A percentile compares a stretch with the other conserved stretches of the same genome.
Conservation (phyloP, 2,888 invertebrate genomes). For the Pachliopta kotzebuea region DNA sequence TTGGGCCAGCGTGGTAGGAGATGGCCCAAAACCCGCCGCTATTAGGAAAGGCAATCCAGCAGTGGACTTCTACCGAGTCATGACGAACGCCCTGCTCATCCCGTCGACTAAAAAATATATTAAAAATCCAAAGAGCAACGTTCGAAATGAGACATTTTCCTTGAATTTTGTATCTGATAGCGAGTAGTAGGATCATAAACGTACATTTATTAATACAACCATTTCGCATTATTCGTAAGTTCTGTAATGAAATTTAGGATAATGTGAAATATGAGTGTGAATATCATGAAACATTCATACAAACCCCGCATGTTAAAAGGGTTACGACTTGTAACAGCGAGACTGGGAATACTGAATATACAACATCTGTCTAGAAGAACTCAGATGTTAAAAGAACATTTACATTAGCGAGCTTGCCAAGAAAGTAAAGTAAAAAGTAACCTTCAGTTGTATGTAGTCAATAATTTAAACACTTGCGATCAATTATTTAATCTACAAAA, state of each 20-base stretch:
- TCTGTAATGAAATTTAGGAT: background rate
- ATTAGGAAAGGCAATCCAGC: too few species aligned
- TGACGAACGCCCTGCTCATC: too few species aligned
- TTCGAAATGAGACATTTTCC: too few species aligned
- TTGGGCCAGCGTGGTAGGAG: too few species aligned
- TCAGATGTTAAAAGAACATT: background rate
- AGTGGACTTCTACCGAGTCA: too few species aligned
- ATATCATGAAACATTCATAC: conserved; percentile 10
- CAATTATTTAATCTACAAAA: too few species aligned
- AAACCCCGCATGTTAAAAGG: conserved; percentile 15
- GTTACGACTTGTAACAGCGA: conserved; percentile 10
- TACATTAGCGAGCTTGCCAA: background rate
- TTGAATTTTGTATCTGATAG: background rate
- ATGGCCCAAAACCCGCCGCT: too few species aligned
- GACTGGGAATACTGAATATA: conserved; percentile 6
- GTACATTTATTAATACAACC: background rate
- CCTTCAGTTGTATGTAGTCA: too few species aligned
- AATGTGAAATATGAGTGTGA: conserved; percentile 12
- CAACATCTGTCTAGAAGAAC: conserved; percentile 7
- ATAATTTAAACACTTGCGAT: too few species aligned
- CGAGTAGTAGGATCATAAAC: background rate
- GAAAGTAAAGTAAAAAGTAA: too few species aligned
- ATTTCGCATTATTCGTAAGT: background rate
- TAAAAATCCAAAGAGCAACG: too few species aligned
- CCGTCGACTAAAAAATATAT: too few species aligned